Conservation (phyloP, 1,140 invertebrate species). For the Bombus picipes region DNA sequence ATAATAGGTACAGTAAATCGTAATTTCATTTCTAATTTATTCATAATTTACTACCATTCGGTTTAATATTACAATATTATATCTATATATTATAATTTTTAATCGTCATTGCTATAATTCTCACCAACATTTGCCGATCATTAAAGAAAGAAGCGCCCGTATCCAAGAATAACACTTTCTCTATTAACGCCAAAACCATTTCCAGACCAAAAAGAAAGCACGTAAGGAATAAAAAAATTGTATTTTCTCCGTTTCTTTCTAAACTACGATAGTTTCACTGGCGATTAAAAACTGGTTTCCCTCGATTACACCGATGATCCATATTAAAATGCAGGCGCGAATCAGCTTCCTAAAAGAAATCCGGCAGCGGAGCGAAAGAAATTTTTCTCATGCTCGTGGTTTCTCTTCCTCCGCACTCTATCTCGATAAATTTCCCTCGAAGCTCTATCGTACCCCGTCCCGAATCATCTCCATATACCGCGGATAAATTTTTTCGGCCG, state of each 20-base stretch:
- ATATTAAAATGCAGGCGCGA: background rate
- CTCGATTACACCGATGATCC: background rate
- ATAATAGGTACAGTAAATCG: too few species aligned
- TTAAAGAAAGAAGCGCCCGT: too few species aligned
- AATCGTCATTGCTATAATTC: too few species aligned
- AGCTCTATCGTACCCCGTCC: background rate
- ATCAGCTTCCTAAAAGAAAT: background rate
- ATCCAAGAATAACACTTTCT: background rate
- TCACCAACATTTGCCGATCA: too few species aligned
- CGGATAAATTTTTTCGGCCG: conserved; percentile 30
- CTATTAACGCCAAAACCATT: background rate
- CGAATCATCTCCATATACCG: conserved; percentile 19
- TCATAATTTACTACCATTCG: accelerated
- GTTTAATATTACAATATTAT: background rate
- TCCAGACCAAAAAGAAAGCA: background rate
- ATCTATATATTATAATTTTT: background rate
- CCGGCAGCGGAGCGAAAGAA: background rate
- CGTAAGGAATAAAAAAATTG: background rate
- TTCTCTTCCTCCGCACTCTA: background rate
- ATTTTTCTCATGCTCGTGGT: background rate
- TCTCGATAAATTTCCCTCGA: conserved; percentile 18
- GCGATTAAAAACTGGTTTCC: background rate
- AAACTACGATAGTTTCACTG: background rate
- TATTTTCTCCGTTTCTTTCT: background rate
- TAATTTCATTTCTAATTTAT: background rate